A percentile compares a stretch with the other conserved stretches of the same genome.
Conservation (phyloP, 2,888 invertebrate genomes). For the Drosophila demipolita region DNA sequence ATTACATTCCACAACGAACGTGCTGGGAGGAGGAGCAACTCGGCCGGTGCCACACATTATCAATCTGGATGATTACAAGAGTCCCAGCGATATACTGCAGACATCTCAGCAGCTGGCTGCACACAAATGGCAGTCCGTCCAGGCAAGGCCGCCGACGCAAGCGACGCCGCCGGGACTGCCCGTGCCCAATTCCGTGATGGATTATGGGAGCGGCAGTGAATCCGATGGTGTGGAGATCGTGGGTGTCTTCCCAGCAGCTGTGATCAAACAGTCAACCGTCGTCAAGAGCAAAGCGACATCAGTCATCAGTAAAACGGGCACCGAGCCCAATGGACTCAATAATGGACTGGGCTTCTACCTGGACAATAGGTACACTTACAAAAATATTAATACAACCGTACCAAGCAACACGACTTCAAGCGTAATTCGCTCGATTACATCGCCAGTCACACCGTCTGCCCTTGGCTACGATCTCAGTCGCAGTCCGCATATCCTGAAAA, state of each 20-base stretch:
- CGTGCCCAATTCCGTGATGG: constrained; percentile 28
- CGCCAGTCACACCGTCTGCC: constrained; percentile 3
- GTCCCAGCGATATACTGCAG: constrained; percentile 82
- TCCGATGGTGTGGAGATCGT: constrained; percentile 85
- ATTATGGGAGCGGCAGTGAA: constrained; percentile 82
- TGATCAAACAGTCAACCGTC: constrained; percentile 29
- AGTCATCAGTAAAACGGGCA: constrained; percentile 32
- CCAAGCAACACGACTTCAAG: constrained; percentile 13
- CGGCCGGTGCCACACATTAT: constrained; percentile 80
- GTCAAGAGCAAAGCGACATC: constrained; percentile 43
- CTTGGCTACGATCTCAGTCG: constrained; percentile 48
- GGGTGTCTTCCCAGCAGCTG: constrained; percentile 80
- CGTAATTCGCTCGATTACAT: constrained; percentile 28
- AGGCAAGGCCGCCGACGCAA: constrained; percentile 5
- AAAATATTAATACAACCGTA: constrained; percentile 37
- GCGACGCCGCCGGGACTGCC: constrained; percentile 24
- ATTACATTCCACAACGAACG: constrained; percentile 73
- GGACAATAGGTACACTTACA: constrained; percentile 57
- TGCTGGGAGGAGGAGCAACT: constrained; percentile 4
- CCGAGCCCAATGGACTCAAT: constrained; percentile 38
- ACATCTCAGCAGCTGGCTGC: constrained; percentile 82
- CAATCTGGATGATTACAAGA: constrained; percentile 83
- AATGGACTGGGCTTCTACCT: constrained; percentile 40
- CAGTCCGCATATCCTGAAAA: constrained; percentile 47
- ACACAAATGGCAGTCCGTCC: constrained; percentile 36